Evolutionary conservation across 2,797 vertebrate genomes (phyloP).

Genomic region (Acanthopagrus latus): DNA sequence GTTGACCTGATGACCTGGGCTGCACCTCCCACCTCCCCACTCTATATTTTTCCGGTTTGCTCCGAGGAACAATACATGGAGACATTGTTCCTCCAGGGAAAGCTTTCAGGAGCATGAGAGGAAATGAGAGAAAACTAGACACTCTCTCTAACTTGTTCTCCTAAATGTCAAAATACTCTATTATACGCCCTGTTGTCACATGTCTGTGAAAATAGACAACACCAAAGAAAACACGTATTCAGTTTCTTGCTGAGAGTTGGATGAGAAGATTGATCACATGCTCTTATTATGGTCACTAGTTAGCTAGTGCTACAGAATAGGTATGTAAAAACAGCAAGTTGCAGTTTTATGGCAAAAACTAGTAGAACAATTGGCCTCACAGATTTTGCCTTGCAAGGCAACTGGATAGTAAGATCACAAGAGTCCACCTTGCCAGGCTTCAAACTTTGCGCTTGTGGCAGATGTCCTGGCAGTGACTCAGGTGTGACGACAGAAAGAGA

Average conservation of each 20-base stretch:
- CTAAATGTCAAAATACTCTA: constrained; percentile 16
- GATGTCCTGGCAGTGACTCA: too few species aligned
- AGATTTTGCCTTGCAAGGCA: too few species aligned
- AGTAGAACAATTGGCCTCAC: too few species aligned
- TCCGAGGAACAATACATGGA: constrained; percentile 70
- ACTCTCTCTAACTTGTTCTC: constrained; percentile 26
- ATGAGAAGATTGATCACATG: not conserved
- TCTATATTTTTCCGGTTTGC: constrained; percentile 49
- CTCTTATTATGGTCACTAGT: too few species aligned
- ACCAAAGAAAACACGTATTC: not conserved
- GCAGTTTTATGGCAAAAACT: not conserved
- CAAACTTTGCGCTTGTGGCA: too few species aligned
- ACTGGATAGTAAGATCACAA: too few species aligned
- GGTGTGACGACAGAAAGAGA: too few species aligned
- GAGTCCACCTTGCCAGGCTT: too few species aligned
- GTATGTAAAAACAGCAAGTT: not conserved
- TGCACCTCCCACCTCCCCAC: constrained; percentile 11
- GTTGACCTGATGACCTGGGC: constrained; percentile 30
- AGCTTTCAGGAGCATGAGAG: constrained; percentile 43
- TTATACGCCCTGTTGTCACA: not conserved
- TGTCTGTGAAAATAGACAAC: not conserved
- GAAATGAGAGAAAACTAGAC: constrained; percentile 53
- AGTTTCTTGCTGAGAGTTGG: too few species aligned
- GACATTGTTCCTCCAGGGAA: constrained; percentile 53
- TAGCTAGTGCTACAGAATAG: not conserved